These are phyloP conservation scores for Anorthoa munda DNA, from an alignment of 2,888 invertebrate species.

Conservation along the genomic window DNA sequence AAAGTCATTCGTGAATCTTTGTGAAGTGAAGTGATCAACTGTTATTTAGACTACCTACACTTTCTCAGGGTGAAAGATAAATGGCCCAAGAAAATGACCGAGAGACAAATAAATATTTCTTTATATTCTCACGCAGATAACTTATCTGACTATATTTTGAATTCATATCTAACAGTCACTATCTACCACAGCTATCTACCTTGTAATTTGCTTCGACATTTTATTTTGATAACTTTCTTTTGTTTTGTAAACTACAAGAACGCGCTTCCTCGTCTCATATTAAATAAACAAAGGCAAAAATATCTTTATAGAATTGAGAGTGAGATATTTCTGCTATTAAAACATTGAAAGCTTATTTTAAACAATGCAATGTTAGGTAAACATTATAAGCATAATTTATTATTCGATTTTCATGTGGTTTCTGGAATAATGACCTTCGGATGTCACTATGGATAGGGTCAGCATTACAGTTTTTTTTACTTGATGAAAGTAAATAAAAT, in stretches of 20 bases:
- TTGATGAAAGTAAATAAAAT: too few relatives aligned
- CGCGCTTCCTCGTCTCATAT: not conserved
- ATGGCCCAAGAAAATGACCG: not conserved
- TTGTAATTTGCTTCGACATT: not conserved
- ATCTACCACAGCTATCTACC: not conserved
- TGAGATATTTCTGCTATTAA: constrained; percentile 12
- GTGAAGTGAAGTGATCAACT: too few relatives aligned
- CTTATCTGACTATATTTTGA: not conserved
- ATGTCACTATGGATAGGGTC: not conserved
- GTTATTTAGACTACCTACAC: rapidly evolving
- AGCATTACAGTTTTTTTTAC: too few relatives aligned
- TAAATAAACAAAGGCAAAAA: constrained; percentile 10
- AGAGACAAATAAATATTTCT: not conserved
- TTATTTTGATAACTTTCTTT: constrained; percentile 16
- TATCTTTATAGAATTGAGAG: not conserved
- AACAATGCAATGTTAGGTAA: constrained; percentile 11
- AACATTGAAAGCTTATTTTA: constrained; percentile 14
- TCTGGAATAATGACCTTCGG: not conserved
- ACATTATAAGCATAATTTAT: not conserved
- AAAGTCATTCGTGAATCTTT: not conserved
- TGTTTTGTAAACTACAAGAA: not conserved
- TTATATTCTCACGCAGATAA: constrained; percentile 2
- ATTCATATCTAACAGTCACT: not conserved
- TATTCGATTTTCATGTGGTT: not conserved
- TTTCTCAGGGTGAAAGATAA: not conserved